Percentiles rank a stretch among this genome's conserved stretches.
These are phyloP conservation scores for Cetonia aurata DNA, from an alignment of 2,888 invertebrate genomes.

Conservation along the genomic window DNA sequence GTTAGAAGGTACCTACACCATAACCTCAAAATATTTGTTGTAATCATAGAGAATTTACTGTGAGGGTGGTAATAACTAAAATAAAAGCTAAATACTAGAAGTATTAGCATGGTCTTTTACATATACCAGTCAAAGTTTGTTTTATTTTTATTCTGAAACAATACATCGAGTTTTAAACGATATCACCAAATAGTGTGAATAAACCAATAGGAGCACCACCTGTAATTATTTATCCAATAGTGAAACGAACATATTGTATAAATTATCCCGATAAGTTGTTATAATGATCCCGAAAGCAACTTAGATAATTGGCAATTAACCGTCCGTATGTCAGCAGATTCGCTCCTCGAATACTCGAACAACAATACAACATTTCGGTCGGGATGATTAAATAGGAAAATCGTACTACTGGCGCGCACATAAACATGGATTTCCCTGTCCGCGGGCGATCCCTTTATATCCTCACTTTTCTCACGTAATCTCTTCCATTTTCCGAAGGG, in stretches of 20 bases:
- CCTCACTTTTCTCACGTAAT: constrained; percentile 41
- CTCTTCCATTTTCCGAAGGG: constrained; percentile 43
- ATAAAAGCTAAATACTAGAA: no score
- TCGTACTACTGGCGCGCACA: constrained; percentile 25
- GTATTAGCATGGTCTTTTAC: no score
- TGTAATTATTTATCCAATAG: not conserved
- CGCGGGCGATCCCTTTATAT: constrained; percentile 38
- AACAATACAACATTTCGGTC: constrained; percentile 32
- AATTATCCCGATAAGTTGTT: constrained; percentile 37
- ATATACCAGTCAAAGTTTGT: no score
- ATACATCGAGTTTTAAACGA: no score
- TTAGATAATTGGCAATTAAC: constrained; percentile 39
- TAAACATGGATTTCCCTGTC: constrained; percentile 38
- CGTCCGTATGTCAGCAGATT: constrained; percentile 18
- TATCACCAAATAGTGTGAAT: no score
- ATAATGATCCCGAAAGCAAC: constrained; percentile 37
- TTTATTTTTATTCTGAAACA: no score
- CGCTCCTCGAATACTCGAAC: constrained; percentile 13
- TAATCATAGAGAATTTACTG: no score
- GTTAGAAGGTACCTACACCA: no score
- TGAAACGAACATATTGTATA: constrained; percentile 31
- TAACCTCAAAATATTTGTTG: no score
- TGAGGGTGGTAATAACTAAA: no score
- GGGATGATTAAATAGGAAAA: constrained; percentile 39
- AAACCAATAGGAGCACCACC: no score